Base-by-base conservation (phyloP, 2,113 vertebrate genomes). In the Cyanoderma ruficeps region DNA sequence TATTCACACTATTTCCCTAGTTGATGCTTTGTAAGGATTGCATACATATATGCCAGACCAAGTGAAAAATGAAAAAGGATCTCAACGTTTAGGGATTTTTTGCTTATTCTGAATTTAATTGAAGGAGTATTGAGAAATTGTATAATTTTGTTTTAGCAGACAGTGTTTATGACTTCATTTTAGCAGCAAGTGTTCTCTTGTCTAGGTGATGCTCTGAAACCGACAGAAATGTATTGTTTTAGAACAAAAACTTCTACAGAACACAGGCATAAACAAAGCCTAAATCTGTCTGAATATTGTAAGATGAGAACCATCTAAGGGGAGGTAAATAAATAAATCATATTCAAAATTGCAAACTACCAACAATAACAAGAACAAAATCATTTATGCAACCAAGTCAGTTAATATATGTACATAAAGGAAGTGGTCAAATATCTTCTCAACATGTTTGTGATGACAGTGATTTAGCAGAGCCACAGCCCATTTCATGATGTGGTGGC, bases 261-360 rank as follows among this genome's bases (percentile, higher is more conserved):
- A 28, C 23, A 77, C 3, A 65, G 14, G 35, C 33, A 49, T 65
- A 84, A 78, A 79, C 19, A 70, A 91, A 91, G 42, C 56, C 81
- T 91, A 57, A 77, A 92, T 90, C 90, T 95, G 70, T 93, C 90
- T 92, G 55, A 78, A 14, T 59, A 61, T 35, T 83, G 44, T 25
- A 74, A 91, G 35, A 70, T 42, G 33, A 68, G n/a, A 87, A 44
- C 8, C 7, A 75, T 22, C 35, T 84, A 63, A 69, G n/a, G 20
- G 57, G 37, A 91, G 12, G 22, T 50, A 94, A 89, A 69, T 57
- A 86, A 91, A 76, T 22, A 90, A 80, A 61, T 71, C 6, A 77
- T 60, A 52, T 69, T 35, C 14, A 55, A 72, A 70, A 49, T 35
- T 76, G 17, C 19, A 31, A 67, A 20, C 17, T 44, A 63, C 18